A percentile compares a stretch with the other conserved stretches of the same genome.
phyloP scores from a whole-genome alignment of 2,888 invertebrate species.

The Idaea straminata region DNA sequence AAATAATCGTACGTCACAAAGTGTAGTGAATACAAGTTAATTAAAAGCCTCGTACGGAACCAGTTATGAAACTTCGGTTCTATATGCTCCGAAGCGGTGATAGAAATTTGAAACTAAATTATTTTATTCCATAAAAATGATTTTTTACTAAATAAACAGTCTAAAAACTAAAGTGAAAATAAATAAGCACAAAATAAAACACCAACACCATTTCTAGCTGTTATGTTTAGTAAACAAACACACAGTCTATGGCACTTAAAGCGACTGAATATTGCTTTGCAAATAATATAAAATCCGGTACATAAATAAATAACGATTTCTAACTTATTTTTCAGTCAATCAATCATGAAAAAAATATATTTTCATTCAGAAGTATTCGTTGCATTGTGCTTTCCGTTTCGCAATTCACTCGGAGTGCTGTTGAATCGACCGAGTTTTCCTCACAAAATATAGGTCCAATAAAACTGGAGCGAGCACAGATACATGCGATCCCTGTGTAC shows the following conservation, averaged over 20 bases:
- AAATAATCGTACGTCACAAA: too few relatives aligned
- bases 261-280: slow-evolving; percentile 4
- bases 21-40: too few relatives aligned
- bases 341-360: background rate
- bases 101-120: background rate
- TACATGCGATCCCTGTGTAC: slow-evolving; percentile 6
- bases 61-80: too few relatives aligned
- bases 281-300: background rate
- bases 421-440: background rate
- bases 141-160: background rate
- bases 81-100: too few relatives aligned
- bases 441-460: background rate
- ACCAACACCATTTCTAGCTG: background rate
- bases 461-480: background rate
- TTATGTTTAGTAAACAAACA: background rate
- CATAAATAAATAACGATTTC: background rate
- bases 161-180: background rate
- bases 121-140: background rate
- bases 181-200: background rate
- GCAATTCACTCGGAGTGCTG: background rate
- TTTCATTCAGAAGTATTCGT: background rate
- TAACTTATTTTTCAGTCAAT: background rate
- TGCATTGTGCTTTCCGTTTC: background rate
- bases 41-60: too few relatives aligned
- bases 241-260: background rate